Conservation (phyloP, 2,888 invertebrate species). For the Perizoma affinitatum region DNA sequence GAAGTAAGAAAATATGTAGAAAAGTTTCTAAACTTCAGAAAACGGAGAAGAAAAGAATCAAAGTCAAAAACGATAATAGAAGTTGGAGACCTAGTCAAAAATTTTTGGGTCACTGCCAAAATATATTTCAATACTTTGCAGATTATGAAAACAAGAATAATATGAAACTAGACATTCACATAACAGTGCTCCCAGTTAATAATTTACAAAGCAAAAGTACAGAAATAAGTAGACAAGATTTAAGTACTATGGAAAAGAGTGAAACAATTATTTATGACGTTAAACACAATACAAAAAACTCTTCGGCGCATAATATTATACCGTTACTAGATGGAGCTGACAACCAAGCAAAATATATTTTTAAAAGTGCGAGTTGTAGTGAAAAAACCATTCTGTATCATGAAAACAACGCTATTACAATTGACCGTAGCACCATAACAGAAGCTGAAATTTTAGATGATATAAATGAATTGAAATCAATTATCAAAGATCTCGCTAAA, state of each 20-base stretch:
- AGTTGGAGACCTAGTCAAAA: conserved; percentile 22
- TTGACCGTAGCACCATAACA: conserved; percentile 40
- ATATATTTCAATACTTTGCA: conserved; percentile 56
- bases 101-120: conserved; percentile 51
- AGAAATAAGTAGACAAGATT: conserved; percentile 18
- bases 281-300: conserved; percentile 6
- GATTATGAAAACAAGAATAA: conserved; percentile 50
- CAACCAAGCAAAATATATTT: conserved; percentile 59
- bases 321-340: conserved; percentile 60
- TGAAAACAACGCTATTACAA: conserved; percentile 22
- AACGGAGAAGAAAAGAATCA: conserved; percentile 11
- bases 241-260: conserved; percentile 20
- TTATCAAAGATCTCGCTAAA: conserved; percentile 57
- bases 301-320: conserved; percentile 50
- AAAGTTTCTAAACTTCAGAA: conserved; percentile 32
- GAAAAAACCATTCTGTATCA: conserved; percentile 30
- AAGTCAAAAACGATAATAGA: conserved; percentile 4
- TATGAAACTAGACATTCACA: conserved; percentile 60
- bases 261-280: conserved; percentile 25
- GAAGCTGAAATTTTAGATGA: conserved; percentile 56
- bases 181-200: conserved; percentile 54
- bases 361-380: conserved; percentile 43
- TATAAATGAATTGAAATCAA: conserved; percentile 58
- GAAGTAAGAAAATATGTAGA: conserved; percentile 10
- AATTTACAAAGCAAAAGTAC: conserved; percentile 32